Base-by-base conservation (phyloP, 2,113 vertebrate genomes). In the Nesoenas mayeri region DNA sequence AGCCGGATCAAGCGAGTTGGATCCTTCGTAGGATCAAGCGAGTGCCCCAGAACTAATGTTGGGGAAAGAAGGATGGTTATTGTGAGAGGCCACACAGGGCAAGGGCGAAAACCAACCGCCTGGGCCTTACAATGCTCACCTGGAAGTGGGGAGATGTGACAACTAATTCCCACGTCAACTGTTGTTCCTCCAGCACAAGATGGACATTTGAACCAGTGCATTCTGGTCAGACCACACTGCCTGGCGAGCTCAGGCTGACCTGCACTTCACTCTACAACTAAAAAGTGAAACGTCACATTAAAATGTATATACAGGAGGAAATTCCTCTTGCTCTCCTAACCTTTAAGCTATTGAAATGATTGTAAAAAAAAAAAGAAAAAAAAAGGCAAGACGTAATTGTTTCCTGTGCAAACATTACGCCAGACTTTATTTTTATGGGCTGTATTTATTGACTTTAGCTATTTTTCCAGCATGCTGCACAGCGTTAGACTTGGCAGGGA, bases 401-500 rank as follows among this genome's bases (percentile, higher is more conserved):
- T 97, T 96, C 96, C 96, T 94, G 92, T 94, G 80, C 85, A 88
- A 95, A 85, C 8, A 3, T 50, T 66, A 72, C 79, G 92, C 95
- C 96, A 97, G 90, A 95, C 61, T 70, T 92, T 88, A 86, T 92
- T 96, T 96, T 97, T 96, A 96, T 85, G 91, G 88, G 93, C 91
- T 94, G 77, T 93, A 91, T 95, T 96, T 96, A 97, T 96, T 95
- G 95, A 97, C 95, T 95, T 95, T 88, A 87, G 93, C 88, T 92
- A 61, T 97, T 96, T 96, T 96, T 95, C 92, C 95, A 96, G 92
- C 40, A 65, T 50, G 91, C 92, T 93, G 88, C 80, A 85, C 91
- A 91, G 96, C 19, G 32, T 94, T 94, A 87, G 85, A 84, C 83
- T 95, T 96, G 96, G 96, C 96, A 95, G 85, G 92, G 69, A 92